Evolutionary conservation across 2,797 vertebrate species (phyloP).

Genomic region (Schizopygopsis malacanthus): DNA sequence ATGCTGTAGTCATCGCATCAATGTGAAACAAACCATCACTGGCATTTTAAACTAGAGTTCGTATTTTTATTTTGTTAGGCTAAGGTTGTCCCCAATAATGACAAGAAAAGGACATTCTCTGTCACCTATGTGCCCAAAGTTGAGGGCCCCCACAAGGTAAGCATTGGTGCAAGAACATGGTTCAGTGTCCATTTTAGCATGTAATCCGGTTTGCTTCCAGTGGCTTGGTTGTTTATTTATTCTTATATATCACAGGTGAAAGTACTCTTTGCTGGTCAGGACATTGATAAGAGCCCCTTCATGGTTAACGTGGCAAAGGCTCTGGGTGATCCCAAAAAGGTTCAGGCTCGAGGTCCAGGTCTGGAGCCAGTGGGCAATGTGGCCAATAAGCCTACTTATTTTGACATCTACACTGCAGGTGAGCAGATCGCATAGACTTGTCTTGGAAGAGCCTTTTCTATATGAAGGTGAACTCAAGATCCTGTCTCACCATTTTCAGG

Average conservation of each 20-base stretch:
- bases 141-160: conserved; percentile 93
- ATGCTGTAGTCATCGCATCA: neutral
- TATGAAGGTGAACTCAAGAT: neutral
- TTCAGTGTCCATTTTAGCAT: neutral
- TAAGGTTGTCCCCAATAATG: conserved; percentile 91
- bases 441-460: neutral
- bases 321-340: conserved; percentile 90
- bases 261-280: conserved; percentile 95
- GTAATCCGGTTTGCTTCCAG: neutral
- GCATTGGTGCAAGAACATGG: neutral
- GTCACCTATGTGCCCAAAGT: conserved; percentile 94
- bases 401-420: conserved; percentile 98
- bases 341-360: conserved; percentile 92
- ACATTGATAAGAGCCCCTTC: conserved; percentile 93
- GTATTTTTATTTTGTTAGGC: conserved; percentile 77
- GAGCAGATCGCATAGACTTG: conserved; percentile 29
- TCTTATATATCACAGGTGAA: conserved; percentile 82
- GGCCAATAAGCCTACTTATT: conserved; percentile 93
- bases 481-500: conserved; percentile 73
- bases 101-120: conserved; percentile 88
- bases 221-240: neutral
- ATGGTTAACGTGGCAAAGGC: conserved; percentile 88
- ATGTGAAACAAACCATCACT: neutral
- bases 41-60: neutral
- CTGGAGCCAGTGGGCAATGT: conserved; percentile 90